Conservation (phyloP, 2,113 vertebrate genomes). For the rat (Rattus norvegicus) region GRCr8 NC_086028.1:42496501-42497000, state of each 20-base stretch:
- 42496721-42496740: neutral
- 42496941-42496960: neutral
- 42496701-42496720: neutral
- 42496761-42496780: neutral
- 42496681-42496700: neutral
- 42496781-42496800: neutral
- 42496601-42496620: neutral
- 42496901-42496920: neutral
- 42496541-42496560: no score
- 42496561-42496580: neutral
- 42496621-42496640: neutral
- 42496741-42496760: neutral
- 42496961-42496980: neutral
- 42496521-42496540: no score
- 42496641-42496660: neutral
- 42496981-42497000: neutral
- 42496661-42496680: no score
- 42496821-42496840: neutral
- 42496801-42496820: neutral
- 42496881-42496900: neutral
- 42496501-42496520: no score
- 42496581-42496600: neutral
- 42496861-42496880: neutral
- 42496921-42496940: neutral
- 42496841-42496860: neutral